These are phyloP conservation scores for Papilio protenor DNA, from an alignment of 2,888 invertebrate genomes.

Conservation along the genomic window DNA sequence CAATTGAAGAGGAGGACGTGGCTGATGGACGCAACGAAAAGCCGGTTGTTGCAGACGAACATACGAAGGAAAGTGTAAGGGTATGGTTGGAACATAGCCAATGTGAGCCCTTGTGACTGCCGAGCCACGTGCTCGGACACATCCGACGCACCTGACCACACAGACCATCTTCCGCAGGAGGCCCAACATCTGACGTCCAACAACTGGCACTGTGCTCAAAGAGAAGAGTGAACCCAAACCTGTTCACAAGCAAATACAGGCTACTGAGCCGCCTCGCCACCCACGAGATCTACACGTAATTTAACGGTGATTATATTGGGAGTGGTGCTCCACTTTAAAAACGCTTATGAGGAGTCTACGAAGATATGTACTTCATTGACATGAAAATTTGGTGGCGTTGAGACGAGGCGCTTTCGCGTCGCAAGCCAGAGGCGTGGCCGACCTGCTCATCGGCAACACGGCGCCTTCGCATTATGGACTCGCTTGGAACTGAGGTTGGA, in stretches of 20 bases:
- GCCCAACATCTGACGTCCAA: not conserved
- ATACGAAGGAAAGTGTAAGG: too few relatives aligned
- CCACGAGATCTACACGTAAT: too few relatives aligned
- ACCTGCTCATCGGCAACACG: slow-evolving; percentile 17
- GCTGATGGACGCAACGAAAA: too few relatives aligned
- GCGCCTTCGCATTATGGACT: slow-evolving; percentile 1
- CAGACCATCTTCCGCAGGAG: too few relatives aligned
- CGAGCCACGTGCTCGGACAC: not conserved
- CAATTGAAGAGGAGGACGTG: too few relatives aligned
- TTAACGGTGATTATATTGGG: too few relatives aligned
- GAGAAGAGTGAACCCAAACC: not conserved
- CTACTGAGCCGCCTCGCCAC: too few relatives aligned
- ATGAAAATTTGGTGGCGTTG: not conserved
- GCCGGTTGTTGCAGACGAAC: too few relatives aligned
- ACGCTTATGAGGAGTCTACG: not conserved
- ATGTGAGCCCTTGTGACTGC: not conserved
- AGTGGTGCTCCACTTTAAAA: slow-evolving; percentile 4
- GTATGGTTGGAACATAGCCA: too few relatives aligned
- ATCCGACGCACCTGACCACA: too few relatives aligned
- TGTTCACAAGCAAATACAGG: too few relatives aligned
- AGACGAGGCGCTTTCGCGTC: slow-evolving; percentile 7
- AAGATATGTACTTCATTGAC: not conserved
- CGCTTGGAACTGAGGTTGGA: slow-evolving; percentile 8
- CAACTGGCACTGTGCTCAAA: not conserved
- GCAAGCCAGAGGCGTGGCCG: not conserved